Evolutionary conservation across 2,113 vertebrate genomes (phyloP), one percentile per base, ranked within the genome.

Genomic region (Phaethornis superciliosus): DNA sequence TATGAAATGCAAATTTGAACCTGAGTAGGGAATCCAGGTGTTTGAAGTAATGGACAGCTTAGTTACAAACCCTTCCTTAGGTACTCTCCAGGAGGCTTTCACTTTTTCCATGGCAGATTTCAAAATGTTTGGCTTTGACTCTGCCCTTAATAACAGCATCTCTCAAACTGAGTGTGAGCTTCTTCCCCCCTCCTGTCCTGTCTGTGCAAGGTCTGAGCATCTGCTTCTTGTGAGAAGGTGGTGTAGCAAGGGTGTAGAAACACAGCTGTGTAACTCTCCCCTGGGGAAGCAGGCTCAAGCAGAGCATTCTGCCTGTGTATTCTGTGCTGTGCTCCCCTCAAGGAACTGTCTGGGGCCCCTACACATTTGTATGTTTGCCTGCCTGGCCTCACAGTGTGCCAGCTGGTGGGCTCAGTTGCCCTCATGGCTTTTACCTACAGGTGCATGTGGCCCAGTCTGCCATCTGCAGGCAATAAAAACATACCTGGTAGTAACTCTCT

Each of bases 91-190:
- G n/a, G 19, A 63, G 47, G 40, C 11, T 14, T 86, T 71, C 54
- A 35, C 22, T 88, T 85, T n/a, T 37, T 76, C 40, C 44, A 5
- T 11, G 10, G 33, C 1, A 0, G 59, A 88, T 81, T 83, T 83
- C 76, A 75, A 62, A 96, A 88, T 75, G 40, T 86, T 94, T 92
- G 74, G 30, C 64, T 86, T 86, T 93, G 80, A 54, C 30, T 59
- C 62, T 78, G 62, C 82, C 60, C 63, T 78, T 86, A 40, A 81
- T 72, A 91, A 37, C n/a, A 64, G 20, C 3, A 2, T 60, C 49
- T 84, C 60, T 54, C 23, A 81, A 68, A 55, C 14, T 28, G 32
- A 24, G 35, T 60, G 37, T 60, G 68, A 81, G 52, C 81, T 78
- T 40, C 58, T 69, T 93, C 40, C 44, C 46, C 33, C 67, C 33